Evolutionary conservation across 2,113 vertebrate species (phyloP), one percentile per base, ranked within the genome.

Genomic region (Ahaetulla prasina): DNA sequence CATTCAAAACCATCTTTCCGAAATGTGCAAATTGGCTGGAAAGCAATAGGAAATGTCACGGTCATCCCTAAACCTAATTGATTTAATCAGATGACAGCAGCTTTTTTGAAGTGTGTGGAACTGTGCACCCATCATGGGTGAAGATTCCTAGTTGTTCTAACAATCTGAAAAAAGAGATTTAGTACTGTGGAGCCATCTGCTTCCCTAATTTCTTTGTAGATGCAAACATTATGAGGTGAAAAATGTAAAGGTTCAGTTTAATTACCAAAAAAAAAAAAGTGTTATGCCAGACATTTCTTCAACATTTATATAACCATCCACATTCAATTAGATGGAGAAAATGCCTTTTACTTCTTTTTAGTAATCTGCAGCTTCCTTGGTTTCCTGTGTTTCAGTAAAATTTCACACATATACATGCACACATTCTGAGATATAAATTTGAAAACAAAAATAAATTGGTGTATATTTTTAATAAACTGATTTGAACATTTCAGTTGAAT

Each of bases 1-100:
- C 16, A n/a, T 94, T 85, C 87, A 94, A 91, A 93, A 91, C 80
- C 88, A 94, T 89, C 93, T 85, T 86, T 86, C 63, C 55, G 50
- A 94, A 94, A 92, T 85, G 43, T 93, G 68, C 89, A 95, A 93
- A 93, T 93, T 92, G 93, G 86, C 39, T 90, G 86, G n/a, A 95
- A 63, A 95, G 2, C 52, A 91, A 49, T 60, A 92, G 91, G 89
- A 93, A 47, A 47, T 55, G 49, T 60, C 87, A 68, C 43, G 90
- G 27, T 85, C 25, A 54, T 43, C 53, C 47, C 39, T 89, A 49
- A 63, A 80, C 3, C 35, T 86, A 92, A 93, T 90, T 89, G 86
- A 68, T 87, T 84, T 91, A 87, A 90, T 93, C 68, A 90, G 53
- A 47, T 55, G 63, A 45, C 53, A 54, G 90, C 54, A 30, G 35